These are phyloP conservation scores for Caranx ignobilis DNA, from an alignment of 2,113 vertebrate species.

Conservation along the genomic window DNA sequence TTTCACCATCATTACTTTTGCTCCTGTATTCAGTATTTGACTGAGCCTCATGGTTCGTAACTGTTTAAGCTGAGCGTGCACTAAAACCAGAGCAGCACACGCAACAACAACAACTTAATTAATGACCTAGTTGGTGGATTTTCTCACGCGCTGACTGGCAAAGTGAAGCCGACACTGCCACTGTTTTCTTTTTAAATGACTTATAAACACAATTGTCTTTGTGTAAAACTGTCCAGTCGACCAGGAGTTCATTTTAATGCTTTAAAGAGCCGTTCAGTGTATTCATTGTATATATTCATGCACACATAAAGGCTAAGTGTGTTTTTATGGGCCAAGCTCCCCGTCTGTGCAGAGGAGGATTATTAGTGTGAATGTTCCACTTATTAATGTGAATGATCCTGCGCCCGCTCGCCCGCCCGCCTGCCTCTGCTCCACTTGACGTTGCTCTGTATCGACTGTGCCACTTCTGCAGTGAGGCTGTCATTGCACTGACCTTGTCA, in stretches of 20 bases:
- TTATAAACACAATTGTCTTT: not conserved
- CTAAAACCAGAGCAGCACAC: not conserved
- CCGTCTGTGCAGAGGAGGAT: not conserved
- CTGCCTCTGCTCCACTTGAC: not conserved
- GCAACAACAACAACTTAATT: not conserved
- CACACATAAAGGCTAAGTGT: not conserved
- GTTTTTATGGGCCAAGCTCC: not conserved
- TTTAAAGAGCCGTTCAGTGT: not conserved
- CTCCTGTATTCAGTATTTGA: not conserved
- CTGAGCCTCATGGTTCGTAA: not conserved
- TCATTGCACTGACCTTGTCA: slow-evolving; percentile 56
- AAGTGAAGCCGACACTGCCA: not conserved
- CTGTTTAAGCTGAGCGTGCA: not conserved
- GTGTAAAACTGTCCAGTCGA: not conserved
- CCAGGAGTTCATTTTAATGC: not conserved
- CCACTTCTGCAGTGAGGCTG: not conserved
- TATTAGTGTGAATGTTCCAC: not conserved
- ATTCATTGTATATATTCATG: not conserved
- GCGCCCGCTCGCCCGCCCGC: no score
- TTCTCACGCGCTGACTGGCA: not conserved
- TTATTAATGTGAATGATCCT: not conserved
- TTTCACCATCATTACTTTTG: not conserved
- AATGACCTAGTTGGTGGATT: not conserved
- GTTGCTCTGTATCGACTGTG: not conserved
- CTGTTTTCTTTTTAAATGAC: no score